Evolutionary conservation across 2,797 vertebrate genomes (phyloP).

Genomic region (Ctenopoma multispine): DNA sequence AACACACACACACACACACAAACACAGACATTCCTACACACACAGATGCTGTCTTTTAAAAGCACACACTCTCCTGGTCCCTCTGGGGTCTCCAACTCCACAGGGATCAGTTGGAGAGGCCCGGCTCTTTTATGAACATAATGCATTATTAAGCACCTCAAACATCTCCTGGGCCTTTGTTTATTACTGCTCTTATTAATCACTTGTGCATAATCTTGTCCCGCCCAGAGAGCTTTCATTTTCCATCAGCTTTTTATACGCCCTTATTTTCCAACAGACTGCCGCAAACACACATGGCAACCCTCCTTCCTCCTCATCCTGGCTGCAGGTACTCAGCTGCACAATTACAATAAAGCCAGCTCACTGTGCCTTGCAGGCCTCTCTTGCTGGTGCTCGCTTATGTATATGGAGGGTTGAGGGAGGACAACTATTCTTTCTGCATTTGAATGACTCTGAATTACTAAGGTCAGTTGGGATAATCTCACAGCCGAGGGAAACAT

Average conservation of each 20-base stretch:
- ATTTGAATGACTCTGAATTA: slow-evolving; percentile 61
- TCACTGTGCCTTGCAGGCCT: slow-evolving; percentile 68
- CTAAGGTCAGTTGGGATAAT: slow-evolving; percentile 69
- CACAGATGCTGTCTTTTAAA: slow-evolving; percentile 59
- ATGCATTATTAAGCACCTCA: slow-evolving; percentile 91
- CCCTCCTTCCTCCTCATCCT: slow-evolving; percentile 57
- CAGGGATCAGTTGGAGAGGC: slow-evolving; percentile 84
- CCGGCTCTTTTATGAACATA: slow-evolving; percentile 88
- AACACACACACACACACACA: slow-evolving; percentile 37
- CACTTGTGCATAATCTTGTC: slow-evolving; percentile 86
- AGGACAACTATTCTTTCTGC: slow-evolving; percentile 66
- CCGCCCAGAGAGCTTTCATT: slow-evolving; percentile 84
- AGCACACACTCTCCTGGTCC: slow-evolving; percentile 71
- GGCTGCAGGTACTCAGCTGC: slow-evolving; percentile 71
- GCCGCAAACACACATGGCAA: slow-evolving; percentile 55
- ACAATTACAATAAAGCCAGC: slow-evolving; percentile 68
- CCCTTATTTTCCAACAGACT: slow-evolving; percentile 72
- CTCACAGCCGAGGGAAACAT: slow-evolving; percentile 52
- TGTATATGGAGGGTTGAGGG: slow-evolving; percentile 58
- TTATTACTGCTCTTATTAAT: slow-evolving; percentile 92
- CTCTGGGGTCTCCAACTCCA: slow-evolving; percentile 82
- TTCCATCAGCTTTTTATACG: slow-evolving; percentile 78
- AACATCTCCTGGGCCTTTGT: slow-evolving; percentile 90
- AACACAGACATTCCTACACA: slow-evolving; percentile 22
- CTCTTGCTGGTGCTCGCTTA: slow-evolving; percentile 50